Evolutionary conservation across 2,888 invertebrate species (phyloP).

Genomic region (Tanaodytes sp.): DNA sequence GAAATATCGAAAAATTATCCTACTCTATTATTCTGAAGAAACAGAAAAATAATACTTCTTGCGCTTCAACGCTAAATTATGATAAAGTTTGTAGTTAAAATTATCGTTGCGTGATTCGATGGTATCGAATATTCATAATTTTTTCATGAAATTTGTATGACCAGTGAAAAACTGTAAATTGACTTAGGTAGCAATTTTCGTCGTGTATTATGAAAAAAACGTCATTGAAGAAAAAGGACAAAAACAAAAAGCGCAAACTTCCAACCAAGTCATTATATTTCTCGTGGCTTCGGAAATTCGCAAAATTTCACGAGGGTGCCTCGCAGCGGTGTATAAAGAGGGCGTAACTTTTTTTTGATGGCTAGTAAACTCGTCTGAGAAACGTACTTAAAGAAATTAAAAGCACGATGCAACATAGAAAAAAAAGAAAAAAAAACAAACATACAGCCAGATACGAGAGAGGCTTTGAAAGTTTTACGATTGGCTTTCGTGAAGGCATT

Average conservation of each 20-base stretch:
- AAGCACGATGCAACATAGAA: slow-evolving; percentile 23
- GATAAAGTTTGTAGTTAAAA: too few species aligned
- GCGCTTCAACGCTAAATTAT: too few species aligned
- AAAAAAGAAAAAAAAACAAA: slow-evolving; percentile 8
- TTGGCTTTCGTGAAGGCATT: slow-evolving; percentile 1
- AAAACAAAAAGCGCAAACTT: slow-evolving; percentile 5
- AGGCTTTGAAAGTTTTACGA: background rate
- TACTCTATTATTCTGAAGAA: too few species aligned
- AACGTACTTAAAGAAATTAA: slow-evolving; percentile 54
- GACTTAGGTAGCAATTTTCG: too few species aligned
- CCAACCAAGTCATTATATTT: slow-evolving; percentile 39
- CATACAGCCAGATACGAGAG: background rate
- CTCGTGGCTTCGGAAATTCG: slow-evolving; percentile 31
- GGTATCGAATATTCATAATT: too few species aligned
- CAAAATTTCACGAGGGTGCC: slow-evolving; percentile 22
- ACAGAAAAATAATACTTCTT: too few species aligned
- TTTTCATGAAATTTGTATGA: too few species aligned
- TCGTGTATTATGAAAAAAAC: too few species aligned
- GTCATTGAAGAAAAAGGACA: too few species aligned
- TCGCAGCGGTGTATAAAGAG: slow-evolving; percentile 22
- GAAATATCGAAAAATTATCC: too few species aligned
- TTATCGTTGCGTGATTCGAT: too few species aligned
- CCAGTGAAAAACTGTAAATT: too few species aligned
- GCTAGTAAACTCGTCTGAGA: slow-evolving; percentile 40
- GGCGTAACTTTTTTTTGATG: slow-evolving; percentile 48